Percentiles rank a stretch among this genome's conserved stretches.
These are phyloP conservation scores for Scrobipalpa atriplicella DNA, from an alignment of 2,888 invertebrate species.

Conservation along the genomic window DNA sequence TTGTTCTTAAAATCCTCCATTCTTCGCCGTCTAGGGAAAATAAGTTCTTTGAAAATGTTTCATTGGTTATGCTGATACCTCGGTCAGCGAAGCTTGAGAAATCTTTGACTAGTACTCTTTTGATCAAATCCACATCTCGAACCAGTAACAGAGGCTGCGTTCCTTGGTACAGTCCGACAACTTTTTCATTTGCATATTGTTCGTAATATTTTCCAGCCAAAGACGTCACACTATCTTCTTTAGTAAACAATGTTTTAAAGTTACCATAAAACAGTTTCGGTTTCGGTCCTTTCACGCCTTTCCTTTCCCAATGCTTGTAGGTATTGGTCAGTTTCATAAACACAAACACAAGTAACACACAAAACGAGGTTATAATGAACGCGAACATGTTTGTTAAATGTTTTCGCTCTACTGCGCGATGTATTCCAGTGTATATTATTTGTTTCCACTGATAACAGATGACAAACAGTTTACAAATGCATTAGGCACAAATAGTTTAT, in stretches of 20 bases:
- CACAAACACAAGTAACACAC: neutral
- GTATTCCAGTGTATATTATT: neutral
- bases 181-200: slow-evolving; percentile 42
- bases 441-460: no score
- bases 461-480: no score
- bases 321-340: neutral
- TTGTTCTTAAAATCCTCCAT: slow-evolving; percentile 52
- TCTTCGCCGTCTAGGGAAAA: slow-evolving; percentile 49
- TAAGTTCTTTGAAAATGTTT: slow-evolving; percentile 45
- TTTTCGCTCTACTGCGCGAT: neutral
- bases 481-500: no score
- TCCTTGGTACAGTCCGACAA: slow-evolving; percentile 49
- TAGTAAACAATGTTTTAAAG: slow-evolving; percentile 4
- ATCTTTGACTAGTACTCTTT: slow-evolving; percentile 45
- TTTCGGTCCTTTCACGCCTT: slow-evolving; percentile 26
- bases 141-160: slow-evolving; percentile 43
- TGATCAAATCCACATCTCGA: slow-evolving; percentile 48
- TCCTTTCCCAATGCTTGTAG: slow-evolving; percentile 27
- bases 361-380: neutral
- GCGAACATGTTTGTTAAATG: slow-evolving; percentile 9
- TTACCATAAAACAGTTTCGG: slow-evolving; percentile 27
- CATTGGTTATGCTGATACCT: slow-evolving; percentile 42
- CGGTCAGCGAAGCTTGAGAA: slow-evolving; percentile 48
- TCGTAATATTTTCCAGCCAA: slow-evolving; percentile 1
- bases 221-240: slow-evolving; percentile 29